Base-by-base conservation (phyloP, 1,140 invertebrate genomes). In the Myzus persicae region DNA sequence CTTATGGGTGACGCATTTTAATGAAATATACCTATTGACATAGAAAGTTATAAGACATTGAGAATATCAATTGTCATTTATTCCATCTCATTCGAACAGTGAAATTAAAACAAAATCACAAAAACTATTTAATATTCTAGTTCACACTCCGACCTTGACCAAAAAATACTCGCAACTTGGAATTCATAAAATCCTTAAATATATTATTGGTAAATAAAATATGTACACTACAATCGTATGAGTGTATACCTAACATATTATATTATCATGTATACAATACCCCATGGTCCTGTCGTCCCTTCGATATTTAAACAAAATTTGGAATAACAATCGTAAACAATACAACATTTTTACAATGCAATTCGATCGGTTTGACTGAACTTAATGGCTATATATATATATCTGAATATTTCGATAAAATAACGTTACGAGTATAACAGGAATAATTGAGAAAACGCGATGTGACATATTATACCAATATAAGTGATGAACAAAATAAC, bases 51-150 rank as follows among this genome's bases (percentile, higher is more conserved):
- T 90, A 42, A 9, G 38, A 90, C 89, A 36, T 46, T 8, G 51
- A 26, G 54, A 90, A 90, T 90, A 90, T 90, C 51, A 90, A 90
- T 90, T 90, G 89, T 54, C 26, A 90, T 89, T 38, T 46, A 89
- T 54, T 40, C 24, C 14, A n/a, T 26, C 48, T 54, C 54, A 67
- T 90, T 90, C 38, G 9, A 67, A 90, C 89, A 42, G 38, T 42
- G 89, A 90, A 90, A 90, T 90, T 67, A 90, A 90, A 90, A 90
- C 51, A 42, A 90, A 90, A 90, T 59, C 51, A 67, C n/a, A 90
- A n/a, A 67, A 90, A 90, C 51, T 20, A 5, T 42, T 90, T 90
- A 67, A 67, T 42, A 90, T 90, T 90, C 89, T 90, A 67, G 89
- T 38, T 90, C 89, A 42, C 51, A 31, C 51, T 2, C 40, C 18